phyloP scores from a whole-genome alignment of 1,140 invertebrate genomes.

The Halictus rubicundus region DNA sequence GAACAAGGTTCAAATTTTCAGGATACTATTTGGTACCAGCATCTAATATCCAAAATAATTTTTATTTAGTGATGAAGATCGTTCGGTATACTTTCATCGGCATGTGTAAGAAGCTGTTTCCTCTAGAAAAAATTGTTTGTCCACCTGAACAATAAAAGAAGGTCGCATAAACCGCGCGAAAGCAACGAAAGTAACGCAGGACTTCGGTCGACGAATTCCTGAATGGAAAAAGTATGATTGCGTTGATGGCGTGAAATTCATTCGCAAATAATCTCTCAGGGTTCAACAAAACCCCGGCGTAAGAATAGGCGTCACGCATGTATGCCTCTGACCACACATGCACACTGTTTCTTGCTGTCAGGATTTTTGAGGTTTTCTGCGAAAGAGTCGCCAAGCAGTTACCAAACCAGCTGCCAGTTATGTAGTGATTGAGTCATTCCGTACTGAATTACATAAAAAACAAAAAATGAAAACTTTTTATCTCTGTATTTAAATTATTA shows the following conservation, averaged over 20 bases:
- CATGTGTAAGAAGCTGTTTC: too few relatives aligned
- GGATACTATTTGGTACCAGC: too few relatives aligned
- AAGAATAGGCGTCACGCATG: constrained; percentile 12
- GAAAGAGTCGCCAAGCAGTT: background rate
- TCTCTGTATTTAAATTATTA: too few relatives aligned
- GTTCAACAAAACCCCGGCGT: background rate
- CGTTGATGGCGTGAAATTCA: constrained; percentile 7
- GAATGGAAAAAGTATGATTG: background rate
- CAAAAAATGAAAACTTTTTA: constrained; percentile 2
- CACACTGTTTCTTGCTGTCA: background rate
- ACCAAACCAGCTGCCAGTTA: background rate
- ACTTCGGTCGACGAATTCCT: background rate
- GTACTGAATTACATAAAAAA: background rate
- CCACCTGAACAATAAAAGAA: too few relatives aligned
- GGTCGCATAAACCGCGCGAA: too few relatives aligned
- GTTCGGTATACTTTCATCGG: too few relatives aligned
- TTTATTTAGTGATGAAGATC: too few relatives aligned
- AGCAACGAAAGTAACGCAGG: background rate
- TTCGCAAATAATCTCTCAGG: background rate
- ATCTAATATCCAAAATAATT: too few relatives aligned
- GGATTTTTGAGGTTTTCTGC: background rate
- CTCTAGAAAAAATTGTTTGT: too few relatives aligned
- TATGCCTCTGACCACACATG: constrained; percentile 1
- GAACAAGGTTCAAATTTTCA: too few relatives aligned
- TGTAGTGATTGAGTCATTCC: background rate